Evolutionary conservation across 2,113 vertebrate genomes (phyloP), one percentile per base, ranked within the genome.

Genomic region (Ardeotis arabs): DNA sequence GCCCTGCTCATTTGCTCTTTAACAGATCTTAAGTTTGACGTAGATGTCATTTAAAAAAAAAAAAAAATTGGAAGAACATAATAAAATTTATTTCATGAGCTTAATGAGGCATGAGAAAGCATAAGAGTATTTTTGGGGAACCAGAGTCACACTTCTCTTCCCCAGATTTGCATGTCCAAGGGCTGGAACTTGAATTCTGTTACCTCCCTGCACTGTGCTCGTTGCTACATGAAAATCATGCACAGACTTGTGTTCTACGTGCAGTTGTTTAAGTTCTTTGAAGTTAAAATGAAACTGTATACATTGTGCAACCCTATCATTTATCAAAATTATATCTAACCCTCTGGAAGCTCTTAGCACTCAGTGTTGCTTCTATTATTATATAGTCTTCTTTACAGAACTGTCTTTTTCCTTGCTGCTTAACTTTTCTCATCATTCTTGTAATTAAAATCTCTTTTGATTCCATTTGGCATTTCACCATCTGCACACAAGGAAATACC

Each of bases 371-470:
- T 84, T 56, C 4, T n/a, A 74, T 60, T 69, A 63, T 66, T 84
- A 49, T 20, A 15, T 47, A 91, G 22, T 33, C 44, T 73, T 90
- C 62, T 84, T 66, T 50, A 41, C 8, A 17, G 23, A 53, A 20
- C 10, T 52, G 35, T 10, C 72, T 79, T 63, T 89, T 94, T 69
- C 45, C n/a, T 78, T 80, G 37, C 23, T 64, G 47, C n/a, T 85
- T 62, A 56, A 64, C 56, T 92, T 92, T 83, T 77, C 53, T 89
- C 63, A 79, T 68, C 17, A 49, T 87, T 93, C 67, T 80, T 83
- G 6, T 67, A 92, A 93, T 94, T 93, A 94, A 96, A 97, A 87
- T 70, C 20, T 89, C 66, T 89, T 87, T 89, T 95, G 66, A 95
- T 96, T 74, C 20, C 21, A 23, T 91, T 94, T 95, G 78, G 63